A percentile compares a stretch with the other conserved stretches of the same genome.
Evolutionary conservation across 2,888 invertebrate species (phyloP).

Genomic region (Sphaerophoria taeniata): DNA sequence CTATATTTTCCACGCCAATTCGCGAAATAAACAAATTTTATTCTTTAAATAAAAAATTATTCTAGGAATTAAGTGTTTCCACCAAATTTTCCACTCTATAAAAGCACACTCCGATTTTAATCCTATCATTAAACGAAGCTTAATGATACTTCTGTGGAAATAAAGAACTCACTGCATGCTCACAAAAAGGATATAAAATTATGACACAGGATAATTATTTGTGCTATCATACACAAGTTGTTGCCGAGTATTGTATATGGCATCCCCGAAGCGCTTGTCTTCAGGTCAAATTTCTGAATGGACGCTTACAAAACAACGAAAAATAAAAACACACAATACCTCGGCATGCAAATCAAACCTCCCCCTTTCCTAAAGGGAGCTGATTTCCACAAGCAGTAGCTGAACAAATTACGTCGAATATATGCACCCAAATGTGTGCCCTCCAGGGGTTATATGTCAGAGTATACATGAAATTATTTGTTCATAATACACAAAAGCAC

Average conservation of each 20-base stretch:
- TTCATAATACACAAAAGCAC: conserved; percentile 61
- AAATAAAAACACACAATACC: conserved; percentile 9
- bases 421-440: conserved; percentile 14
- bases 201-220: conserved; percentile 11
- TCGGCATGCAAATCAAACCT: conserved; percentile 10
- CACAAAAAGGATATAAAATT: too few relatives aligned
- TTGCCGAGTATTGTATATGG: too few relatives aligned
- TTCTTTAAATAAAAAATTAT: too few relatives aligned
- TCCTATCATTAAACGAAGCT: conserved; percentile 2
- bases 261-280: not conserved
- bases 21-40: too few relatives aligned
- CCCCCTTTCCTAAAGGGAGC: not conserved
- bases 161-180: not conserved
- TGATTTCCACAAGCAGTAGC: not conserved
- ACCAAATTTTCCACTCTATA: not conserved
- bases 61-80: too few relatives aligned
- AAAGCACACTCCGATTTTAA: not conserved
- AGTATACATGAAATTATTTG: conserved; percentile 61
- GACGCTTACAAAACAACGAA: not conserved
- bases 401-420: not conserved
- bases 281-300: conserved; percentile 27
- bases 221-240: conserved; percentile 11
- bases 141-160: conserved; percentile 8
- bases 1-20: too few relatives aligned
- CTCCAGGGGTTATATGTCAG: conserved; percentile 32